Conservation (phyloP, 2,888 invertebrate species). For the Tridacna crocea region DNA sequence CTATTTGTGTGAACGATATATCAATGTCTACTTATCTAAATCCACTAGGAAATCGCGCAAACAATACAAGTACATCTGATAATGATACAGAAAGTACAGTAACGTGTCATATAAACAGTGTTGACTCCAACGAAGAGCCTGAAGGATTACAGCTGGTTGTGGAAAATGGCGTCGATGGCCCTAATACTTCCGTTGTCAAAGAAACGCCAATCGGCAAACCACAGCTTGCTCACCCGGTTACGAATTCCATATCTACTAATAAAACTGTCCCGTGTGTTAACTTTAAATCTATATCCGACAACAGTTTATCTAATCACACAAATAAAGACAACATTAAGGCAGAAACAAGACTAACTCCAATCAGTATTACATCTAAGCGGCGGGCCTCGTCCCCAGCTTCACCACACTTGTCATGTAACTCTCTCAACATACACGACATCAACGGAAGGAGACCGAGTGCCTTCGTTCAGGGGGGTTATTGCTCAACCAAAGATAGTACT, state of each 20-base stretch:
- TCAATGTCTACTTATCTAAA: constrained; percentile 59
- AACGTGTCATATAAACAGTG: constrained; percentile 20
- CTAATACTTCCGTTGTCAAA: constrained; percentile 31
- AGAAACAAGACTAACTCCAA: constrained; percentile 1
- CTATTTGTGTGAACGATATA: constrained; percentile 46
- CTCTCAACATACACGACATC: constrained; percentile 37
- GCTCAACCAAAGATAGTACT: constrained; percentile 39
- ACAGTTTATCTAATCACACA: constrained; percentile 12
- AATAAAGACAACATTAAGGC: constrained; percentile 10
- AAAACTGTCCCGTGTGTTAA: neutral
- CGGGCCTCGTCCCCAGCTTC: constrained; percentile 52
- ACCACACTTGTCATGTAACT: constrained; percentile 43
- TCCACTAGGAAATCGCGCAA: constrained; percentile 49
- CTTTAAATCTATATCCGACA: constrained; percentile 29
- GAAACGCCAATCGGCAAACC: constrained; percentile 1
- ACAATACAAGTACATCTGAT: constrained; percentile 40
- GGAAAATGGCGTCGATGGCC: constrained; percentile 46
- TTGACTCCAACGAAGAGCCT: constrained; percentile 28
- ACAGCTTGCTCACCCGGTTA: neutral
- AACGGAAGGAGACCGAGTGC: constrained; percentile 44
- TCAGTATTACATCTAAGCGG: constrained; percentile 30
- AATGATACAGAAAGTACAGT: constrained; percentile 34
- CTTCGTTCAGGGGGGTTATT: constrained; percentile 39
- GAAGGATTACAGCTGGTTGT: constrained; percentile 46
- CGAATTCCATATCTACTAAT: constrained; percentile 15